These are phyloP conservation scores for Drosophila neotestacea DNA, from an alignment of 2,888 invertebrate genomes.

Conservation along the genomic window DNA sequence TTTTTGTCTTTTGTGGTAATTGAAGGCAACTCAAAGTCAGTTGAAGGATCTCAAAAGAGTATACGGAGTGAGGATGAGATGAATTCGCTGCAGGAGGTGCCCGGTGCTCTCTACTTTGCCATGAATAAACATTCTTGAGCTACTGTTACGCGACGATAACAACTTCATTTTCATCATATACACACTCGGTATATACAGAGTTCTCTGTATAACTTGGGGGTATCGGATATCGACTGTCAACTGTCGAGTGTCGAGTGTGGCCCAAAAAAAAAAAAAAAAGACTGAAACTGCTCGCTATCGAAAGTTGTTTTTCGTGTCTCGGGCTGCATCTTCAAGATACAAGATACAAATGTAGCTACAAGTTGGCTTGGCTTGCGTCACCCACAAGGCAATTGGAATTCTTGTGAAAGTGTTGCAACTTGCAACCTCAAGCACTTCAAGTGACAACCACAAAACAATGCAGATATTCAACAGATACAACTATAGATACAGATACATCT, in stretches of 20 bases:
- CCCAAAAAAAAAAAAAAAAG: conserved; percentile 28
- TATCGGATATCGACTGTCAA: conserved; percentile 53
- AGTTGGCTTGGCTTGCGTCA: conserved; percentile 53
- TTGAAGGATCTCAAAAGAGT: neutral
- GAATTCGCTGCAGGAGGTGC: conserved; percentile 63
- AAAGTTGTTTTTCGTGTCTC: conserved; percentile 72
- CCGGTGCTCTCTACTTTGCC: conserved; percentile 1
- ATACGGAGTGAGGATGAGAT: conserved; percentile 2
- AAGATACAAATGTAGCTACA: conserved; percentile 56
- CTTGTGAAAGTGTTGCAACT: conserved; percentile 76
- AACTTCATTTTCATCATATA: conserved; percentile 60
- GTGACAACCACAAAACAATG: conserved; percentile 70
- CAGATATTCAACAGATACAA: conserved; percentile 25
- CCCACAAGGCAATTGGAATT: conserved; percentile 59
- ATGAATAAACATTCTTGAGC: conserved; percentile 62
- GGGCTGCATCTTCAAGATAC: conserved; percentile 42
- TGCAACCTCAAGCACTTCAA: conserved; percentile 71
- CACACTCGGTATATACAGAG: neutral
- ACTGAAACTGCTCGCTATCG: conserved; percentile 40
- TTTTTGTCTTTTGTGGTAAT: conserved; percentile 61
- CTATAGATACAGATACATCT: conserved; percentile 24
- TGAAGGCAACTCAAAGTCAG: conserved; percentile 38
- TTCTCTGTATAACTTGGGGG: neutral
- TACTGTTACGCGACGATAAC: conserved; percentile 67
- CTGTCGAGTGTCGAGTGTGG: conserved; percentile 35